Evolutionary conservation across 2,888 invertebrate genomes (phyloP), one percentile per base, ranked within the genome.

Genomic region (Brachycybe producta): DNA sequence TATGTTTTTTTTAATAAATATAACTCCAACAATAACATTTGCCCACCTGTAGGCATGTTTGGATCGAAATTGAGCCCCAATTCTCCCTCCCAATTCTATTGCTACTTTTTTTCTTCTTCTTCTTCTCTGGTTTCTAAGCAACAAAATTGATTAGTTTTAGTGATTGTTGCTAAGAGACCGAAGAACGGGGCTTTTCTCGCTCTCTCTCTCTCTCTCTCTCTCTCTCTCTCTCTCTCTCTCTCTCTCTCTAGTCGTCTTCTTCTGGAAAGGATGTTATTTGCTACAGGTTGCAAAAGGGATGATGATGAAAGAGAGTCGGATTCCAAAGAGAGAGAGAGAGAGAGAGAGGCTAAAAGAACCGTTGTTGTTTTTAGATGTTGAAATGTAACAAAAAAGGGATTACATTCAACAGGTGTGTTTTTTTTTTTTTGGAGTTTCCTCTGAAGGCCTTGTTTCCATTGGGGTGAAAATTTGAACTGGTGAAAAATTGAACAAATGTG

Each of bases 1-100:
- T n/a, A n/a, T n/a, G n/a, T n/a, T n/a, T n/a, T n/a, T n/a, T n/a
- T n/a, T n/a, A n/a, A n/a, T n/a, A n/a, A n/a, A n/a, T n/a, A n/a
- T n/a, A n/a, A n/a, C n/a, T n/a, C n/a, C 24, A 39, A 23, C 26
- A 23, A 26, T 39, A 26, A 26, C 40, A 26, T 23, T 42, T 28
- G 27, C 43, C 28, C 30, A 27, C 27, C 43, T 28, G 30, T 30
- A 21, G 28, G 27, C 21, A 21, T 42, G 43, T 28, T 42, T 42
- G 30, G 27, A 42, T 42, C 26, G 43, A 24, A 30, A 42, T 42
- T 42, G 43, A 28, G 26, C 27, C 43, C 30, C 26, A 27, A 30
- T 30, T 30, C 32, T 11, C n/a, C 32, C 32, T 11, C n/a, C 32
- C n/a, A 30, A n/a, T 30, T 30, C 32, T 30, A 8, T 30, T 30